A percentile compares a stretch with the other conserved stretches of the same genome.
Conservation (phyloP, 2,888 invertebrate species). For the Scaptomyza reducta region DNA sequence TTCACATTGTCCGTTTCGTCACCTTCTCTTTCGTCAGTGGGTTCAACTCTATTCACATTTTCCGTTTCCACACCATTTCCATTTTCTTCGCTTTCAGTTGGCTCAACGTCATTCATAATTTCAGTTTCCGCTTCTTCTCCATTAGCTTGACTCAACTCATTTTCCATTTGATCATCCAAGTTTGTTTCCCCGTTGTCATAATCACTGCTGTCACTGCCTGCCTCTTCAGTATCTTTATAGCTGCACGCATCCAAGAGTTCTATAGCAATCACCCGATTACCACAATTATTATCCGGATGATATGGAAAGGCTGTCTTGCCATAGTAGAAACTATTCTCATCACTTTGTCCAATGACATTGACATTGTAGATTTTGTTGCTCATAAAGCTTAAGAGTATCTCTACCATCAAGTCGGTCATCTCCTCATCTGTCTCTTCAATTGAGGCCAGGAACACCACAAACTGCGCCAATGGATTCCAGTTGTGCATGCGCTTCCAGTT, state of each 20-base stretch:
- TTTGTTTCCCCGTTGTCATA: slow-evolving; percentile 7
- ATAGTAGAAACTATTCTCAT: slow-evolving; percentile 69
- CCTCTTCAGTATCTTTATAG: slow-evolving; percentile 43
- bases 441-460: slow-evolving; percentile 77
- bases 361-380: slow-evolving; percentile 81
- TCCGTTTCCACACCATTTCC: neutral
- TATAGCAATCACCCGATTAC: slow-evolving; percentile 75
- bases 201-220: slow-evolving; percentile 12
- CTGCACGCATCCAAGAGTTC: slow-evolving; percentile 79
- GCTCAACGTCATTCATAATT: neutral
- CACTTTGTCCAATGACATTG: slow-evolving; percentile 80
- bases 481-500: slow-evolving; percentile 78
- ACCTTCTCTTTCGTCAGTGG: neutral
- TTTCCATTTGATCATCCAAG: slow-evolving; percentile 10
- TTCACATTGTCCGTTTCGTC: neutral
- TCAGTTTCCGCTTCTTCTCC: neutral
- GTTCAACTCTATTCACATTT: neutral
- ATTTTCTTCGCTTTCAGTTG: neutral
- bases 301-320: slow-evolving; percentile 82
- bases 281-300: slow-evolving; percentile 82
- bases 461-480: slow-evolving; percentile 84
- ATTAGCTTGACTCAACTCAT: neutral
- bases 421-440: slow-evolving; percentile 79
- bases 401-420: slow-evolving; percentile 79
- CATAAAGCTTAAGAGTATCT: slow-evolving; percentile 76